Conservation (phyloP, 2,888 invertebrate species). For the Ophraella communa region DNA sequence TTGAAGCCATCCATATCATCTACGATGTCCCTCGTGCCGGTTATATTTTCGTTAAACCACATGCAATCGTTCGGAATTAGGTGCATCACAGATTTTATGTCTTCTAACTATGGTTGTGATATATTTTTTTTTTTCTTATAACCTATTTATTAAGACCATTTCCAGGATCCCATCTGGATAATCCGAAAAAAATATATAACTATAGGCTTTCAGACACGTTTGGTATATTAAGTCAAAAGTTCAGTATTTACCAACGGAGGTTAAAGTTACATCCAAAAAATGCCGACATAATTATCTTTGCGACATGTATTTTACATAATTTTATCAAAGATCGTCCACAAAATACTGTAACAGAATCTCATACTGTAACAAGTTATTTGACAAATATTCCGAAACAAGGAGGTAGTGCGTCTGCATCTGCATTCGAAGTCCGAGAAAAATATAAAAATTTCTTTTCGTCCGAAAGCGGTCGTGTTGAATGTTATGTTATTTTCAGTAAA, state of each 20-base stretch:
- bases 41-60: no score
- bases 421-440: constrained; percentile 8
- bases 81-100: no score
- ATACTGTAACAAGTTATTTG: constrained; percentile 8
- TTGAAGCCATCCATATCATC: no score
- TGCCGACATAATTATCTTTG: constrained; percentile 11
- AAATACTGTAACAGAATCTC: constrained; percentile 8
- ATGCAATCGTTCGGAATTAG: no score
- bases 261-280: constrained; percentile 9
- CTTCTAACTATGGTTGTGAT: no score
- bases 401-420: constrained; percentile 7
- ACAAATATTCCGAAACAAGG: constrained; percentile 10
- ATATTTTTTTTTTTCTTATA: constrained; percentile 42
- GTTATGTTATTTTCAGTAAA: neutral
- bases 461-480: neutral
- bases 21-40: no score
- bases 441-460: constrained; percentile 8
- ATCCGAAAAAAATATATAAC: constrained; percentile 16
- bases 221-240: constrained; percentile 25
- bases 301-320: constrained; percentile 20
- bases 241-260: constrained; percentile 22
- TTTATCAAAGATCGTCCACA: constrained; percentile 10
- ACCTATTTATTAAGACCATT: constrained; percentile 34
- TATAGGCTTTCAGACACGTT: constrained; percentile 21
- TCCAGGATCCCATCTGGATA: constrained; percentile 15